Percentiles rank a stretch among this genome's conserved stretches.
Evolutionary conservation across 2,888 invertebrate species (phyloP).

Genomic region (Mesorhabditis belari): DNA sequence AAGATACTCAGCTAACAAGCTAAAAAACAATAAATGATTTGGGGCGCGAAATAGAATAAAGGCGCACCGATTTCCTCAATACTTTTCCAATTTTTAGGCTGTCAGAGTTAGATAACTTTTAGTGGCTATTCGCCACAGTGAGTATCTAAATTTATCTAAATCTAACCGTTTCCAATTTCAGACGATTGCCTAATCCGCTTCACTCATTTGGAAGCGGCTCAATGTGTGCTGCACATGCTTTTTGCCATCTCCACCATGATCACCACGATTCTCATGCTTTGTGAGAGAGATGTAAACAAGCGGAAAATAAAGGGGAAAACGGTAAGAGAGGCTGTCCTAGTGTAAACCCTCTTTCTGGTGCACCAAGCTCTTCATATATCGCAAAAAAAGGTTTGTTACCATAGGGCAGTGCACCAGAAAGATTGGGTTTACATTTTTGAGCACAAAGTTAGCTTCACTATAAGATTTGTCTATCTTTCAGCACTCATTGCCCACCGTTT

Average conservation of each 20-base stretch:
- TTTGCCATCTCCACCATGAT: conserved; percentile 1
- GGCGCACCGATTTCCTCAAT: too few relatives aligned
- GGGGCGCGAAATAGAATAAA: too few relatives aligned
- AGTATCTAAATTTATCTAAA: neutral
- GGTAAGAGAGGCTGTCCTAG: too few relatives aligned
- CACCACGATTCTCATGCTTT: neutral
- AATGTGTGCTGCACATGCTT: conserved; percentile 7
- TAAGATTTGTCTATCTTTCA: too few relatives aligned
- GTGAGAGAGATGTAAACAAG: neutral
- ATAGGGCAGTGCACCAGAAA: too few relatives aligned
- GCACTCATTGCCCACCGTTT: neutral
- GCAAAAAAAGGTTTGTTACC: too few relatives aligned
- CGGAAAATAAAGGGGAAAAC: neutral
- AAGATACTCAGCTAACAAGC: too few relatives aligned
- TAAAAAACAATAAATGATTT: too few relatives aligned
- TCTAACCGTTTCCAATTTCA: conserved; percentile 5
- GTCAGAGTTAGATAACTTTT: neutral
- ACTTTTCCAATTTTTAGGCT: neutral
- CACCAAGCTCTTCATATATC: too few relatives aligned
- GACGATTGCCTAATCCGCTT: conserved; percentile 7
- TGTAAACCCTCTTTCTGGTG: too few relatives aligned
- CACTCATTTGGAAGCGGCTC: conserved; percentile 6
- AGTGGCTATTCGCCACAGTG: neutral
- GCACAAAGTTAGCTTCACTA: too few relatives aligned
- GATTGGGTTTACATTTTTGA: too few relatives aligned